Base-by-base conservation (phyloP, 2,888 invertebrate species). In the Drosophila meridionalis region DNA sequence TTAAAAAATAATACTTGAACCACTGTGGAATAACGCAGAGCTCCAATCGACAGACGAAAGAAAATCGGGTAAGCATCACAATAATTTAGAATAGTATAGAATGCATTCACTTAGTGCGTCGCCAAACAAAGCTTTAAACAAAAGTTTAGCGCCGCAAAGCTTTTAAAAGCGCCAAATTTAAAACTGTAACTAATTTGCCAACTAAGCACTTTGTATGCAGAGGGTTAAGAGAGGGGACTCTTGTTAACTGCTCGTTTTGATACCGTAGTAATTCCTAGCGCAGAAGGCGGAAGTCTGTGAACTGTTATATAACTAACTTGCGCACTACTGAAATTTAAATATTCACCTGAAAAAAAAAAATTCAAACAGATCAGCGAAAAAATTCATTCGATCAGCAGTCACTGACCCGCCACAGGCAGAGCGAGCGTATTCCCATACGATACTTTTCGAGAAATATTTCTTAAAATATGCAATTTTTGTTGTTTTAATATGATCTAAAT, bases 31-130 rank as follows among this genome's bases (percentile, higher is more conserved):
- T 55, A 71, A 34, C 30, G 45, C 30, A 40, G 28, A 48, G 9
- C 42, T 48, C 26, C 28, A 48, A 26, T 34, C 28, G 26, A 14
- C 32, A n/a, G n/a, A 30, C 7, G 32, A 11, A 32, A 12, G 50
- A 14, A 47, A 43, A 67, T 48, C 61, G 28, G 89, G 87, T 83
- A 77, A 89, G 87, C 50, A 28, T 3, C 36, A 50, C 28, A 53
- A 26, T 50, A 34, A 45, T 30, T 12, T 43, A 38, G 20, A 14
- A 7, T 71, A n/a, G 40, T 26, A 60, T 12, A 50, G 32, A 32
- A 36, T 57, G 8, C 8, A 56, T 47, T 2, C 26, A 12, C 2
- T 28, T 12, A 34, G n/a, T 32, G 2, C 20, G 20, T 43, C 26
- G 14, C 42, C 8, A 32, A n/a, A 20, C 32, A 42, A 59, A 72